Base-by-base conservation (phyloP, 2,113 vertebrate genomes). In the Dermatemys mawii region DNA sequence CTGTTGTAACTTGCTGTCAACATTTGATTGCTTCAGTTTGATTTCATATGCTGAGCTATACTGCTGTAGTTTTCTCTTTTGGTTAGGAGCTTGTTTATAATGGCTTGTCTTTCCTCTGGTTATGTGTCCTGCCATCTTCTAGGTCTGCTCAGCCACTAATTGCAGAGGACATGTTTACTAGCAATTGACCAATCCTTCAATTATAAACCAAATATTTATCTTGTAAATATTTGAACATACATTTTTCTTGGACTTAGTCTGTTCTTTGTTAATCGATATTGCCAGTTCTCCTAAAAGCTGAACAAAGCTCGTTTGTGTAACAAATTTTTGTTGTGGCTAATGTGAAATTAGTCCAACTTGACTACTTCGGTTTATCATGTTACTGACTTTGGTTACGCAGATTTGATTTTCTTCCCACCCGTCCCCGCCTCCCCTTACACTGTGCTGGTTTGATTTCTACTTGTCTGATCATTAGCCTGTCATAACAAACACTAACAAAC, bases 251-350 rank as follows among this genome's bases (percentile, higher is more conserved):
- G n/a, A 38, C 17, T 70, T 70, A 70, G n/a, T 38, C 63, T n/a
- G 2, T 67, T 67, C 63, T n/a, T 17, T 38, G 38, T 38, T 38
- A n/a, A 10, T 38, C n/a, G 38, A 22, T 38, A 38, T 70, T 70
- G 19, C n/a, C 10, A 46, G 5, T 41, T 78, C 76, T 32, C 46
- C 80, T 24, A 73, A 44, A 63, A 90, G 82, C 55, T 83, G 73
- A 50, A 2, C 19, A 21, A 22, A 11, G 51, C 80, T 87, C 0
- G 0, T 41, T 90, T 1, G 0, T 70, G 63, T 8, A n/a, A 51
- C 10, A 79, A 87, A 41, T 60, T 50, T 76, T 54, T 80, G 84
- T 81, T 84, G 8, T 6, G 41, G 86, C 54, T 70, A 21, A 3
- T 46, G 60, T 49, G 70, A 67, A 83, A 73, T 44, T 2, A 78